Base-by-base conservation (phyloP, 2,797 vertebrate species). In the Sarcoramphus papa region DNA sequence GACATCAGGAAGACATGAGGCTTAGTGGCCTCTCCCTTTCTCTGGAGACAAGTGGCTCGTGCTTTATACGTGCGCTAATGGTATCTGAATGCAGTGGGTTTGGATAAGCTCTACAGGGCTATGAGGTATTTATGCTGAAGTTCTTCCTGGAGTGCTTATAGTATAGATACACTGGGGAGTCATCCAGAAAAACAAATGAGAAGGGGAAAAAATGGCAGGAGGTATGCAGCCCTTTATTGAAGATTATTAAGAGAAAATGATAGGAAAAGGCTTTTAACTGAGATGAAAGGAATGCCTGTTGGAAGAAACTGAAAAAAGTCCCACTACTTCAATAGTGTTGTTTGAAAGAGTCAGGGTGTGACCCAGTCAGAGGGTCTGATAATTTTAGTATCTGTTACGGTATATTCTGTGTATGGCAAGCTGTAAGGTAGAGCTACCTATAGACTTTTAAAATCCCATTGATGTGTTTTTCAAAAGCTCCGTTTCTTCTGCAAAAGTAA, bases 261-360 rank as follows among this genome's bases (percentile, higher is more conserved):
- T 33, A 84, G 57, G 70, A 84, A 84, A 92, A 88, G n/a, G 50
- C 50, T 93, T 95, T 95, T 57, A 93, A 84, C 73, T 81, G 57
- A 86, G 85, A 96, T 85, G 37, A 95, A 97, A 96, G 57, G 37
- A 81, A 65, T 40, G 24, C 5, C 78, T 84, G 33, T 40, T 78
- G 51, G 62, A 94, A 92, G 50, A 95, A 92, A 47, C 10, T 69
- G 30, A 72, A 70, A 94, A 35, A 68, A 76, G 20, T 48, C n/a
- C 56, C 19, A 37, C 65, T 67, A 73, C 40, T 27, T 89, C 80
- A 82, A 22, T 2, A 73, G 30, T 4, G 27, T 18, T 80, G 27
- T 64, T 88, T 90, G 67, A 93, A 93, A 84, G 59, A 85, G 6
- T 3, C 54, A 73, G 50, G 62, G n/a, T 82, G 62, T 87, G 77